Base-by-base conservation (phyloP, 2,113 vertebrate species). In the Penelope pileata region DNA sequence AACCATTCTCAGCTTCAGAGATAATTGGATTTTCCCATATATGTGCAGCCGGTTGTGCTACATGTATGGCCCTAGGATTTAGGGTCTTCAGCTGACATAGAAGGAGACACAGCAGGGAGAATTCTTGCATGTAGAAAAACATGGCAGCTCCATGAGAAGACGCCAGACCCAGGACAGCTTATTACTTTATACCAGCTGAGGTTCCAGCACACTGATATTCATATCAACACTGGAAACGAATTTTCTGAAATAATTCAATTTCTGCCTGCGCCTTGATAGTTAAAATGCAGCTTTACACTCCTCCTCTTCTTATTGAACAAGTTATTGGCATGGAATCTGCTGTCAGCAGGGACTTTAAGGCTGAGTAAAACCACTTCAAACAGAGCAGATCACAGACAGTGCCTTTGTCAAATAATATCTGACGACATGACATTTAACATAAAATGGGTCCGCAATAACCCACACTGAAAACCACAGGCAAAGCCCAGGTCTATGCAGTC, bases 331-430 rank as follows among this genome's bases (percentile, higher is more conserved):
- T 82, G 94, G 74, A 72, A 91, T 90, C 60, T 83, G 16, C 51
- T 94, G 68, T 90, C 72, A 93, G 87, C 45, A 87, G 74, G 87
- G 95, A 92, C 94, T 91, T 92, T 8, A 90, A 77, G 66, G 16
- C 87, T 90, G 29, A 81, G 90, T 76, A 78, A 96, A 95, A 93
- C 95, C 96, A 97, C 96, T 96, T 97, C 96, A 96, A 97, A 96
- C 83, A 76, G 54, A 86, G 73, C 36, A 68, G 85, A 93, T 97
- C 95, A 96, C 68, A 96, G 69, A 45, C 69, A 58, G 53, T 91
- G 91, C 43, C 60, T 88, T 48, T 74, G 83, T 69, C 80, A 92
- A 94, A 94, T 94, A 96, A 90, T 88, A 72, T 86, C 90, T 94
- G 95, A 95, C 96, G 69, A 91, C 85, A 94, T 14, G 92, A 91